Conservation (phyloP, 2,113 vertebrate species). For the Corythoichthys intestinalis region DNA sequence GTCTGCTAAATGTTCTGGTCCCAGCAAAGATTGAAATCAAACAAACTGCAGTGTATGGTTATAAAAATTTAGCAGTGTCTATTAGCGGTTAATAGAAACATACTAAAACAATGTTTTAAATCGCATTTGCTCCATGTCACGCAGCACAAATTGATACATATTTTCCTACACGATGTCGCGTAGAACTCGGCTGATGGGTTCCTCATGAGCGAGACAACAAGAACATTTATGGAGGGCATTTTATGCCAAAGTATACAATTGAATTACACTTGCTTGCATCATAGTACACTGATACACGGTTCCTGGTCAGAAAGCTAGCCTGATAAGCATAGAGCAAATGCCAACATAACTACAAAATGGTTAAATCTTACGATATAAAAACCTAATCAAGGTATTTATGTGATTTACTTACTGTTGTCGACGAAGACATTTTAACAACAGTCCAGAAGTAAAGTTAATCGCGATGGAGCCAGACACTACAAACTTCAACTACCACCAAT, state of each 20-base stretch:
- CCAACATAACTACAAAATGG: too few relatives aligned
- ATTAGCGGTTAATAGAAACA: too few relatives aligned
- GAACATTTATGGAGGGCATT: neutral
- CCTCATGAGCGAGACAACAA: neutral
- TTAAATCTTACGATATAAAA: neutral
- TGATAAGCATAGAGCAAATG: neutral
- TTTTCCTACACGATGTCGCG: too few relatives aligned
- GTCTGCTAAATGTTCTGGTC: too few relatives aligned
- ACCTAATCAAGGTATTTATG: neutral
- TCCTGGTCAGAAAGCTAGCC: neutral
- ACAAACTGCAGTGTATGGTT: too few relatives aligned
- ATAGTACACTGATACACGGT: neutral
- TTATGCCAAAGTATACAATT: too few relatives aligned
- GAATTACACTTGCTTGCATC: neutral
- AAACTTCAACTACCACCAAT: neutral
- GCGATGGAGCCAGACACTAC: neutral
- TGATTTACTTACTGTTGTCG: conserved; percentile 39
- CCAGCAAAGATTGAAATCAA: too few relatives aligned
- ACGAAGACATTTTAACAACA: conserved; percentile 45
- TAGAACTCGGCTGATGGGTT: too few relatives aligned
- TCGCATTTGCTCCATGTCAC: too few relatives aligned
- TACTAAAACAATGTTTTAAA: too few relatives aligned
- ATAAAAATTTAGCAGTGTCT: too few relatives aligned
- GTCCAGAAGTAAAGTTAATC: neutral
- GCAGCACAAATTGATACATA: too few relatives aligned